Evolutionary conservation across 2,888 invertebrate species (phyloP), one percentile per base, ranked within the genome.

Genomic region (Atrina japonica): DNA sequence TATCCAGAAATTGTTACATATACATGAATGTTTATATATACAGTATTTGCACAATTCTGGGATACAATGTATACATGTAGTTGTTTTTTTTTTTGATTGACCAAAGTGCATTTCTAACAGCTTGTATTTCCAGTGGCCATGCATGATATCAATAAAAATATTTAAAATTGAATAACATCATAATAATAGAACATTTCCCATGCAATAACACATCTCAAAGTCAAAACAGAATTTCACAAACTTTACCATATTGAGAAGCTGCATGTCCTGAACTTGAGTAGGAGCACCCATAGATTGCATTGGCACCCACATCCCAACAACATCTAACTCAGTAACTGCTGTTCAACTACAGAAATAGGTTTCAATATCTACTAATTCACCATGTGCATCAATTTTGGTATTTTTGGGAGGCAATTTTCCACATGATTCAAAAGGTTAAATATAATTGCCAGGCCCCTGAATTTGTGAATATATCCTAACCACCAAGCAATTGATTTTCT

Each of bases 161-260:
- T 11, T 35, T 7, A 35, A 35, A 5, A 35, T 7, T 7, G 35
- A 35, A 7, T 7, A 35, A 35, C 35, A 35, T n/a, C n/a, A n/a
- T n/a, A 35, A 35, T 35, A 35, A 35, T 7, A 35, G 35, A 35
- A 35, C 5, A 35, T 35, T 7, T 5, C 11, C 5, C 5, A 35
- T 35, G 35, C 35, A 35, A 5, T 7, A 35, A 35, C 35, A 35
- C 5, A 52, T 1, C 18, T n/a, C 14, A 53, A 30, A 53, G n/a
- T 1, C 49, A 18, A 49, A n/a, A 18, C 14, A 25, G 25, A 16
- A 49, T n/a, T 49, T 25, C 6, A 52, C 25, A 45, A 35, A 59
- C n/a, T 45, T 61, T 61, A 61, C 61, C 61, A 61, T 61, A 49
- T 61, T 61, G 49, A 61, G 49, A 49, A 61, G 29, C 49, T 61